phyloP scores from a whole-genome alignment of 2,113 vertebrate genomes.

The Osmerus mordax region DNA sequence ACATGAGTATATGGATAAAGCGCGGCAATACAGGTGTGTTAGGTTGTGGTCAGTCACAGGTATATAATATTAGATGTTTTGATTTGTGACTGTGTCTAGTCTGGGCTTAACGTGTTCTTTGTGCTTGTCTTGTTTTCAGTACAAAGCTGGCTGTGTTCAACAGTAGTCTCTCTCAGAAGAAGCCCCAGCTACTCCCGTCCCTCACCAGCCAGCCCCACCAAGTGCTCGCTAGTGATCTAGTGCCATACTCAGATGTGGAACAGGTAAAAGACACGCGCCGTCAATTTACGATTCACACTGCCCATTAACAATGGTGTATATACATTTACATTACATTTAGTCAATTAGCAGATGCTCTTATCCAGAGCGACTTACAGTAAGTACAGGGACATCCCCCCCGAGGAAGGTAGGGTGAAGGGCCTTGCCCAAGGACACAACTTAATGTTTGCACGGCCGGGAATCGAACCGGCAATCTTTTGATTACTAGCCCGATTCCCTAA shows the following conservation, averaged over 20 bases:
- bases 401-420: too few species aligned
- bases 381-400: too few species aligned
- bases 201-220: constrained; percentile 93
- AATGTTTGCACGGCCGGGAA: too few species aligned
- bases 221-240: constrained; percentile 88
- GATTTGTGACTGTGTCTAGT: background rate
- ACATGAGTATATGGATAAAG: constrained; percentile 97
- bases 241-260: constrained; percentile 87
- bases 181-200: constrained; percentile 81
- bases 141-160: constrained; percentile 87
- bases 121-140: constrained; percentile 39
- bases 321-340: too few species aligned
- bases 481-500: too few species aligned
- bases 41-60: too few species aligned
- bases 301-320: background rate
- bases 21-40: constrained; percentile 89
- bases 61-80: too few species aligned
- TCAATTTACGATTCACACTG: background rate
- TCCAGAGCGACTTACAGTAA: too few species aligned
- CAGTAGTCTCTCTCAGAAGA: constrained; percentile 85
- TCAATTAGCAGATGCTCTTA: too few species aligned
- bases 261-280: constrained; percentile 73
- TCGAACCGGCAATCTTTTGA: too few species aligned
- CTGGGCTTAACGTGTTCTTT: background rate
- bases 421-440: too few species aligned